Evolutionary conservation across 37 sponge, comb jelly and placozoan genomes (phyloP), one percentile per base, ranked within the genome.

Genomic region (Oopsacas minuta): DNA sequence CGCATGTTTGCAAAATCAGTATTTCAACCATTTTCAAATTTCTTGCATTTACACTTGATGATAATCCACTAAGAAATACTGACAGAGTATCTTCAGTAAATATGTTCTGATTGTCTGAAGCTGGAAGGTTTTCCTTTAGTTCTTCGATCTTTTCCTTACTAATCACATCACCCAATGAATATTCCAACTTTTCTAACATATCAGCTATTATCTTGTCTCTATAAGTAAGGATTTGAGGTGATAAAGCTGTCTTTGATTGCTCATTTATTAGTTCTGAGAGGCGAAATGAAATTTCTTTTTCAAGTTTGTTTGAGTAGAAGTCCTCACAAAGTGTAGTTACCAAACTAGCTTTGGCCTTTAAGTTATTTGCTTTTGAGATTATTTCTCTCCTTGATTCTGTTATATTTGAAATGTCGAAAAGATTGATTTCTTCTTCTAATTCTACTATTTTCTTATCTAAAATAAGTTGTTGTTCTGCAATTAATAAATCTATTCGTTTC

Each of bases 361-460:
- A n/a, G 28, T 61, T 61, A n/a, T 10, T n/a, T 10, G 75, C 75
- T n/a, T n/a, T 10, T 7, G 20, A 10, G 1, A 61, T 10, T 10
- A 61, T n/a, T n/a, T 61, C 75, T 34, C 28, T 61, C 22, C 75
- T 10, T 3, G 75, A 61, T 7, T 61, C 75, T 7, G 20, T n/a
- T 34, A 61, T 7, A 5, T 61, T 10, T 25, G 75, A 61, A 34
- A 10, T 5, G 75, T 61, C 75, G 22, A 32, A 61, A 10, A 25
- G 75, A 25, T 61, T 25, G 1, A n/a, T n/a, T 34, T 61, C 75
- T n/a, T 61, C 75, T 7, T 61, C 75, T 34, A 61, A n/a, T n/a
- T 61, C 28, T n/a, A 61, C 75, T 3, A n/a, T 61, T n/a, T 61
- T 61, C 75, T 61, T 61, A n/a, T 61, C 75, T 34, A 61, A n/a